Percentiles rank a stretch among this genome's conserved stretches.
These are phyloP conservation scores for Microcebus ravelobensis DNA, from an alignment of 2,113 vertebrate genomes.

Conservation along the genomic window DNA sequence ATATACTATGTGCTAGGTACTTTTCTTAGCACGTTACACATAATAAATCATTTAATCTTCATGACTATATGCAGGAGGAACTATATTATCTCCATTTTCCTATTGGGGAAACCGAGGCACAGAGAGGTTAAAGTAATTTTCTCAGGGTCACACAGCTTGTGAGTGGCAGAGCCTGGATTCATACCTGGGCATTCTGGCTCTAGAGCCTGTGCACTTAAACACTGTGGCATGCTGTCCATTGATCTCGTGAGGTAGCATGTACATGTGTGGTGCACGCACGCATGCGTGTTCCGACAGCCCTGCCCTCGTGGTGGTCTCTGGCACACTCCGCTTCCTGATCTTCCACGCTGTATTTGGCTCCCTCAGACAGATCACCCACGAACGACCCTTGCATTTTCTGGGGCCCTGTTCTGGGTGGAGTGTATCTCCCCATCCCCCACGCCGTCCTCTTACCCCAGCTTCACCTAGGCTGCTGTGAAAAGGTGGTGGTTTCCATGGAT, in stretches of 20 bases:
- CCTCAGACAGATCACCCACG: not conserved
- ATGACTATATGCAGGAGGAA: not conserved
- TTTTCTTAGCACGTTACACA: not conserved
- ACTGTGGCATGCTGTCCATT: not conserved
- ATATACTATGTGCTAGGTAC: not conserved
- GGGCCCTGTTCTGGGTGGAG: not conserved
- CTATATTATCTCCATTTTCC: not conserved
- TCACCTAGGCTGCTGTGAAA: constrained; percentile 84
- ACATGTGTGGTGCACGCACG: rapidly evolving
- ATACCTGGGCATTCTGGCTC: not conserved
- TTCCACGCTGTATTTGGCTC: not conserved
- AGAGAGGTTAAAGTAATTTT: not conserved
- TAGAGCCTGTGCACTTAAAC: not conserved
- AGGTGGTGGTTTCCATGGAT: constrained; percentile 88
- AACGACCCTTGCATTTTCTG: not conserved
- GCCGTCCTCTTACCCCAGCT: constrained; percentile 73
- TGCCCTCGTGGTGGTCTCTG: not conserved
- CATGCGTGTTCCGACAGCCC: not conserved
- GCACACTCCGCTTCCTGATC: not conserved
- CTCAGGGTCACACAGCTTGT: not conserved
- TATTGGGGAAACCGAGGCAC: constrained; percentile 56
- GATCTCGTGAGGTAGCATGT: not conserved
- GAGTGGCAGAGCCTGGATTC: not conserved
- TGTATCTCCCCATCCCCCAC: constrained; percentile 5
- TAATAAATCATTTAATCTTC: not conserved